These are phyloP conservation scores for Crematogaster levior DNA, from an alignment of 2,888 invertebrate genomes.

Conservation along the genomic window DNA sequence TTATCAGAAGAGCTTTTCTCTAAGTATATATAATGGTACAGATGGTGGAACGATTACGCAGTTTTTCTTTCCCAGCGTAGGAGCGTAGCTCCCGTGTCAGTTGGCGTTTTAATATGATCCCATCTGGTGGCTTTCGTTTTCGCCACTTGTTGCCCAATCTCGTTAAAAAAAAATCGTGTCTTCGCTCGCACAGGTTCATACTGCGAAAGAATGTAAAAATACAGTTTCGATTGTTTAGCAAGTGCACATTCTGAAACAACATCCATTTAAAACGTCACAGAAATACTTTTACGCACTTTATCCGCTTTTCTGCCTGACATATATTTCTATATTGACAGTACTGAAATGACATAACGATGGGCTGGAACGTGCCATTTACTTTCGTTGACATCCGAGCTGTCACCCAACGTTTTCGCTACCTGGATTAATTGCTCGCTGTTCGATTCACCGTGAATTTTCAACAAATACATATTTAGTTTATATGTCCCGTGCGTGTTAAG, in stretches of 20 bases:
- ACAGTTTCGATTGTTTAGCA: background rate
- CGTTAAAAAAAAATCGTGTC: background rate
- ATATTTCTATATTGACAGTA: slow-evolving; percentile 38
- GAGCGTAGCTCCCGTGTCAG: background rate
- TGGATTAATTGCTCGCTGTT: slow-evolving; percentile 32
- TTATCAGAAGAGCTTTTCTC: slow-evolving; percentile 46
- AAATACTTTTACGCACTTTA: slow-evolving; percentile 47
- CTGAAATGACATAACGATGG: slow-evolving; percentile 32
- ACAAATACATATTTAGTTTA: slow-evolving; percentile 1
- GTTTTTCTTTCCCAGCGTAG: background rate
- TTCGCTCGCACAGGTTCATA: background rate
- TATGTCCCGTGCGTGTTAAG: background rate
- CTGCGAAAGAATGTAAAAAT: slow-evolving; percentile 2
- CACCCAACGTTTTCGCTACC: slow-evolving; percentile 6
- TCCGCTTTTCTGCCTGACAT: slow-evolving; percentile 41
- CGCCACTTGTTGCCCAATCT: slow-evolving; percentile 22
- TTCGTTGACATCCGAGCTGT: slow-evolving; percentile 44
- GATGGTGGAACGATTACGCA: slow-evolving; percentile 56
- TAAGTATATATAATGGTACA: slow-evolving; percentile 34
- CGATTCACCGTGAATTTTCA: slow-evolving; percentile 27
- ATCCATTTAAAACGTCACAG: slow-evolving; percentile 34
- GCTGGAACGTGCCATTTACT: slow-evolving; percentile 17
- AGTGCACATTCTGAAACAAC: slow-evolving; percentile 11
- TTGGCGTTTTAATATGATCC: slow-evolving; percentile 21
- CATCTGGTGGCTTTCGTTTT: background rate